Evolutionary conservation across 2,113 vertebrate species (phyloP).

Genomic region (Lycaon pictus): DNA sequence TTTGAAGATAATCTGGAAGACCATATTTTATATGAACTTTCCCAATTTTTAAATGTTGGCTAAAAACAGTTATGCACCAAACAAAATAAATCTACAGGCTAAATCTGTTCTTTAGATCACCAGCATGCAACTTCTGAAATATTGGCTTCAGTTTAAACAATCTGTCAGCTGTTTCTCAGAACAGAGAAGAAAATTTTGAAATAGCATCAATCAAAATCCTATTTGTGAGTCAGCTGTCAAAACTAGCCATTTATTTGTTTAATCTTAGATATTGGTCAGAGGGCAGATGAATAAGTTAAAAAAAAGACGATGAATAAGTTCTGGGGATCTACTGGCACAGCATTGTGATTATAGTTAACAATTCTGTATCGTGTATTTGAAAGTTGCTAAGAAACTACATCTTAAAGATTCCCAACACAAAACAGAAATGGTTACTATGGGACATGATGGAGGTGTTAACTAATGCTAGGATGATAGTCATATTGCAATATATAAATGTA

Average conservation of each 20-base stretch:
- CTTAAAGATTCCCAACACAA: not conserved
- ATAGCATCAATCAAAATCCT: slow-evolving; percentile 52
- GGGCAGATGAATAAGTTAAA: not conserved
- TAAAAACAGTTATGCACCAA: slow-evolving; percentile 23
- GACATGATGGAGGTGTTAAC: not conserved
- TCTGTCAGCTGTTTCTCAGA: slow-evolving; percentile 49
- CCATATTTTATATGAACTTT: slow-evolving; percentile 28
- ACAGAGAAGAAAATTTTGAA: slow-evolving; percentile 44
- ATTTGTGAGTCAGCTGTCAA: slow-evolving; percentile 59
- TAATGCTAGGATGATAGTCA: not conserved
- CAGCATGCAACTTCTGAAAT: slow-evolving; percentile 15
- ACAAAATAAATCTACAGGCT: slow-evolving; percentile 50
- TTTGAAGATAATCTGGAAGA: slow-evolving; percentile 40
- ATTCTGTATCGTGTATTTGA: not conserved
- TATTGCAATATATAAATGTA: not conserved
- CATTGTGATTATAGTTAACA: not conserved
- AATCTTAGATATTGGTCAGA: slow-evolving; percentile 48
- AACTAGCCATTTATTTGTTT: slow-evolving; percentile 51
- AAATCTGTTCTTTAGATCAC: slow-evolving; percentile 53
- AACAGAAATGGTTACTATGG: not conserved
- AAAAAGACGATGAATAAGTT: not conserved
- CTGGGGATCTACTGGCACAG: not conserved
- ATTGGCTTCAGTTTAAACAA: slow-evolving; percentile 25
- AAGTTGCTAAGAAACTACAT: slow-evolving; percentile 4
- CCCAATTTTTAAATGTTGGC: slow-evolving; percentile 47